Conservation (phyloP, 2,797 vertebrate species). For the Oryzias dopingdopingensis region DNA sequence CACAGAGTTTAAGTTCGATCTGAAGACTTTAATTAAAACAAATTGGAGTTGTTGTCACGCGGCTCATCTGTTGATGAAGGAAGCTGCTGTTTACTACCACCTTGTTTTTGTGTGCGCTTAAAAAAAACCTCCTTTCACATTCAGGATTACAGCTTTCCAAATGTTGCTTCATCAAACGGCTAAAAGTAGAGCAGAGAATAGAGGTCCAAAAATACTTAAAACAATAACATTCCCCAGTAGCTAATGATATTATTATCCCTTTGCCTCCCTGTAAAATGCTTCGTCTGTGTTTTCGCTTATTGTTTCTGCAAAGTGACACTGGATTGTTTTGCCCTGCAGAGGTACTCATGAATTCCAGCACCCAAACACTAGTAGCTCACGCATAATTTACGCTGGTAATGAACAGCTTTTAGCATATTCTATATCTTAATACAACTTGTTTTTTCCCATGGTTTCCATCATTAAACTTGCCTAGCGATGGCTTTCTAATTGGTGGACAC, state of each 20-base stretch:
- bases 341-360: constrained; percentile 44
- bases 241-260: constrained; percentile 52
- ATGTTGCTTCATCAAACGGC: constrained; percentile 55
- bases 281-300: constrained; percentile 46
- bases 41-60: constrained; percentile 18
- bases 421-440: constrained; percentile 75
- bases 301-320: constrained; percentile 64
- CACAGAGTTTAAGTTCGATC: too few species aligned
- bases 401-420: constrained; percentile 76
- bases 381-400: constrained; percentile 77
- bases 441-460: constrained; percentile 56
- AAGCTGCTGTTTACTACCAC: constrained; percentile 23
- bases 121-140: constrained; percentile 19
- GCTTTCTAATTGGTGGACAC: constrained; percentile 69
- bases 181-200: constrained; percentile 53
- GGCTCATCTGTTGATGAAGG: constrained; percentile 22
- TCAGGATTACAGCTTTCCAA: constrained; percentile 50
- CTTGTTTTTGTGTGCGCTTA: constrained; percentile 26
- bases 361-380: constrained; percentile 44
- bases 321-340: constrained; percentile 62
- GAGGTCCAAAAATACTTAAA: constrained; percentile 52
- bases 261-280: constrained; percentile 42
- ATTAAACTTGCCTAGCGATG: constrained; percentile 77
- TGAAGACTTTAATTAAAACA: constrained; percentile 21
- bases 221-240: constrained; percentile 53